Base-by-base conservation (phyloP, 2,888 invertebrate genomes). In the Arrhopalites spinosus region DNA sequence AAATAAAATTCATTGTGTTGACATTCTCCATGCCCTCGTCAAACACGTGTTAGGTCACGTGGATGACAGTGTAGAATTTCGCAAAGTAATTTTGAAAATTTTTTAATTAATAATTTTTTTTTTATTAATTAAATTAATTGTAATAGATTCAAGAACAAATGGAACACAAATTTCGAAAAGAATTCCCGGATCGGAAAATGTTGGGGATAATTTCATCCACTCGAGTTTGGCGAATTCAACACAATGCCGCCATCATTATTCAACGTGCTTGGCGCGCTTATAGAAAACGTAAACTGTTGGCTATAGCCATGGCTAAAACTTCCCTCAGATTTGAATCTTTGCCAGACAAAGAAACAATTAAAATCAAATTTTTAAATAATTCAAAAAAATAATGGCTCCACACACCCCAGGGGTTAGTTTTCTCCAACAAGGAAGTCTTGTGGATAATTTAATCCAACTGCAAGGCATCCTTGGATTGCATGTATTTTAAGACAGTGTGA, bases 21-120 rank as follows among this genome's bases (percentile, higher is more conserved):
- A 97, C 86, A 95, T 97, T 84, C 89, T 97, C 78, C 95, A 96
- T 86, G 90, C 96, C 68, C 89, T 97, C 78, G 95, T 96, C 78
- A 95, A 95, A 87, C 94, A 96, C 88, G 95, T 96, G 74, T 88
- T 97, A 83, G 96, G 96, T 30, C 95, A 95, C 86, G 95, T 96
- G 73, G 96, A 97, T 86, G 96, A 96, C 87, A 95, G 93, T 75
- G 95, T 95, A 80, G 96, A 95, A 83, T 95, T 96, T 86, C 90
- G 92, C 85, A 94, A 95, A 87, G 90, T 95, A 7, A 25, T 17
- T 63, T 63, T 63, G 15, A 23, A 63, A 23, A 15, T n/a, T n/a
- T n/a, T n/a, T n/a, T 36, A 36, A 36, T 36, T 36, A 36, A 36
- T 36, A 36, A 36, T 7, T 3, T 36, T 3, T 36, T 11, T 36